Conservation (phyloP, 2,888 invertebrate genomes). For the Phorcus lineatus region DNA sequence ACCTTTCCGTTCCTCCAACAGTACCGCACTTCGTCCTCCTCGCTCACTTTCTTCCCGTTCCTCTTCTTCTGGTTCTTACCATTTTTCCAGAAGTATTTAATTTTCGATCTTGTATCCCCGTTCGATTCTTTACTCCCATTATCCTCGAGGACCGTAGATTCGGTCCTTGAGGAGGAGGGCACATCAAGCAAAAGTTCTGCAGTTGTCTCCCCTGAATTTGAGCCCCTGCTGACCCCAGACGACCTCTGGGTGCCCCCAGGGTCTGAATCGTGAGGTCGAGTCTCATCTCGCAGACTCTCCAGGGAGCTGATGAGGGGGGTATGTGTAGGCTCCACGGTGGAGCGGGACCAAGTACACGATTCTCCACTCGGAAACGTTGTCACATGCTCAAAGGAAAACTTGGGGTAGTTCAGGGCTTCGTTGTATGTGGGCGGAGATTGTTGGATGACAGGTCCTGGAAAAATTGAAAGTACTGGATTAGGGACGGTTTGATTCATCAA, state of each 20-base stretch:
- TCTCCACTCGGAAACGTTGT: background rate
- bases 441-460: conserved; percentile 2
- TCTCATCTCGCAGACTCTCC: background rate
- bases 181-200: background rate
- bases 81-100: conserved; percentile 13
- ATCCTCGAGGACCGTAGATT: background rate
- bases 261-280: conserved; percentile 6
- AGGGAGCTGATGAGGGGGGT: conserved; percentile 7
- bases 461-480: background rate
- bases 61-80: conserved; percentile 1
- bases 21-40: conserved; percentile 11
- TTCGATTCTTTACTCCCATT: background rate
- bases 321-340: conserved; percentile 9
- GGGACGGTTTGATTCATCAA: background rate
- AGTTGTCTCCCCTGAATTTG: background rate
- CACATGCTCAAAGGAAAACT: conserved; percentile 12
- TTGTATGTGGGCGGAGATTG: conserved; percentile 5
- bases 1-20: background rate
- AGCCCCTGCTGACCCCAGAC: background rate
- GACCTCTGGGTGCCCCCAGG: background rate
- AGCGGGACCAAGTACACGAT: conserved; percentile 1
- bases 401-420: conserved; percentile 6
- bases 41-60: conserved; percentile 1
- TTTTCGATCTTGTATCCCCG: background rate
- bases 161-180: background rate